These are phyloP conservation scores for Pipistrellus pygmaeus DNA, from an alignment of 2,797 vertebrate species.

Conservation along the genomic window DNA sequence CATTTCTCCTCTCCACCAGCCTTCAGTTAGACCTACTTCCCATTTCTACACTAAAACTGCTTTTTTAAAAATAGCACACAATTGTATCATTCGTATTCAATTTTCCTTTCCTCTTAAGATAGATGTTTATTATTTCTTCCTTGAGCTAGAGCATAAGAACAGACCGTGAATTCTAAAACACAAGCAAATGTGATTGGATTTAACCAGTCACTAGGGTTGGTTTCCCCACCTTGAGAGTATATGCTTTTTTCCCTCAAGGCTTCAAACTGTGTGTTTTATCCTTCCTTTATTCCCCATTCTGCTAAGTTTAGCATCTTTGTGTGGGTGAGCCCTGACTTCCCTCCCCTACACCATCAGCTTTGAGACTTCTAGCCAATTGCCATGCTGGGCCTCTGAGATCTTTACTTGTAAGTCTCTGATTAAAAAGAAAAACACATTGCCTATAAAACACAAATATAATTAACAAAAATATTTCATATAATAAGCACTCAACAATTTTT, in stretches of 20 bases:
- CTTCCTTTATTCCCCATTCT: neutral
- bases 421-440: neutral
- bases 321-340: too few species aligned
- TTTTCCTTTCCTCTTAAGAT: neutral
- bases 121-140: neutral
- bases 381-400: neutral
- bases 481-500: neutral
- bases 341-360: neutral
- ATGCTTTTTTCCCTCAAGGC: neutral
- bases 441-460: neutral
- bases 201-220: neutral
- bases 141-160: neutral
- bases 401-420: neutral
- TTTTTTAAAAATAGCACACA: slow-evolving; percentile 24
- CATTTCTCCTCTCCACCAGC: neutral
- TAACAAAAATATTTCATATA: neutral
- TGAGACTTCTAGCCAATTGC: neutral
- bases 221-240: neutral
- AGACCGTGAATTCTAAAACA: neutral
- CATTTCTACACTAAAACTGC: slow-evolving; percentile 12
- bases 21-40: neutral
- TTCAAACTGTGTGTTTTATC: neutral
- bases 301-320: neutral
- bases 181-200: neutral
- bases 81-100: neutral